Conservation (phyloP, 53 echinoderm and acorn worm genomes). For the Apostichopus leukothele region DNA sequence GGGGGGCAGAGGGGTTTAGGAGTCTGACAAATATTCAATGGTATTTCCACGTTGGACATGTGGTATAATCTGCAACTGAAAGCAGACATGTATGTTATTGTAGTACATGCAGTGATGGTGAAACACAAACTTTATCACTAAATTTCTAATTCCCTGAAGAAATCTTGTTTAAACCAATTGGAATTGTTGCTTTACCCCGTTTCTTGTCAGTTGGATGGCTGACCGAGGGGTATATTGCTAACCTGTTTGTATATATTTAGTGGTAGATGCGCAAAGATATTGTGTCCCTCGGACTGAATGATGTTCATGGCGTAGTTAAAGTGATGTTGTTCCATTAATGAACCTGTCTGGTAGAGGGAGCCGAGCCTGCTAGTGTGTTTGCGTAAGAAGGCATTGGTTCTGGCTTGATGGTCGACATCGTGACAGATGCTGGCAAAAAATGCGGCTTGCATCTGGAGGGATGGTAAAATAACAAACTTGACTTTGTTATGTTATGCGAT, state of each 20-base stretch:
- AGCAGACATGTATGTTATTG: no score
- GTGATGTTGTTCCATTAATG: slow-evolving; percentile 90
- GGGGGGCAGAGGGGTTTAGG: no score
- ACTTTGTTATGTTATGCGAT: not conserved
- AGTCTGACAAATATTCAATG: no score
- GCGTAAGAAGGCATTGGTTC: slow-evolving; percentile 78
- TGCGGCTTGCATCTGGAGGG: slow-evolving; percentile 70
- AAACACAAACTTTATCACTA: no score
- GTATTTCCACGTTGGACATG: no score
- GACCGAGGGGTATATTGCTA: no score
- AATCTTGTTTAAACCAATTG: no score
- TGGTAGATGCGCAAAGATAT: slow-evolving; percentile 82
- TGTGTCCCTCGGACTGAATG: slow-evolving; percentile 64
- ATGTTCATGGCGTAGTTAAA: slow-evolving; percentile 67
- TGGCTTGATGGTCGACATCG: slow-evolving; percentile 85
- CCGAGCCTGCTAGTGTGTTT: slow-evolving; percentile 76
- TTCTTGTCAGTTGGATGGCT: no score
- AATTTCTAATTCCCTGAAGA: not conserved
- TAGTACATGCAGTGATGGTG: no score
- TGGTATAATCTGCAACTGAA: no score
- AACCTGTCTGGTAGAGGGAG: slow-evolving; percentile 71
- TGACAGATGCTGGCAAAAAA: slow-evolving; percentile 83
- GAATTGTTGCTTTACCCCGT: no score
- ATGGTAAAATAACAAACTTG: not conserved
- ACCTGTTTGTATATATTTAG: slow-evolving; percentile 90